Evolutionary conservation across 2,113 vertebrate genomes (phyloP).

Genomic region (Passer domesticus): DNA sequence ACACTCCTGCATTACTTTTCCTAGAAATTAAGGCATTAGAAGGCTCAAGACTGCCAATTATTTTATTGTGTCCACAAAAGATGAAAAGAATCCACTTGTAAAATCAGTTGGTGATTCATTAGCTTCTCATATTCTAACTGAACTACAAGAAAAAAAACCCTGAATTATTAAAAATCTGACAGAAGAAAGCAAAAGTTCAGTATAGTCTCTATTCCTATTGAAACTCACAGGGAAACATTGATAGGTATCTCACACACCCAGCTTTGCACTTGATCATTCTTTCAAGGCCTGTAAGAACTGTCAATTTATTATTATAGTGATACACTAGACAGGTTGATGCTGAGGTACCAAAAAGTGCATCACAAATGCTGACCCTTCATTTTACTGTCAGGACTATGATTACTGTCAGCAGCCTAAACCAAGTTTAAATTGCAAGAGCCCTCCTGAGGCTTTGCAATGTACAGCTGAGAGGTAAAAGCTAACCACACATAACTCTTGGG

Average conservation of each 20-base stretch:
- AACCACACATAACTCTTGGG: accelerated
- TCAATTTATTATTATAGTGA: accelerated
- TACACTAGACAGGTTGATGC: accelerated
- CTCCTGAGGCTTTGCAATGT: not conserved
- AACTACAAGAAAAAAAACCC: not conserved
- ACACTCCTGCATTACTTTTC: not conserved
- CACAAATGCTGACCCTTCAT: accelerated
- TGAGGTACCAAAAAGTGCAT: accelerated
- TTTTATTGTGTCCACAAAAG: not conserved
- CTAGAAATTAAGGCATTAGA: not conserved
- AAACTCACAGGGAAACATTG: not conserved
- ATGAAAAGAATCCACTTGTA: not conserved
- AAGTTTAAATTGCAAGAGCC: not conserved
- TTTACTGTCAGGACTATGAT: not conserved
- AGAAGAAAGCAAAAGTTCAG: not conserved
- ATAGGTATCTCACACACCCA: not conserved
- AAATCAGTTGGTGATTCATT: not conserved
- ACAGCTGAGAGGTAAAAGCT: too few species aligned
- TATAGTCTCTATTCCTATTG: not conserved
- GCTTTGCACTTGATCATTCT: not conserved
- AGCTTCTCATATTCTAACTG: not conserved
- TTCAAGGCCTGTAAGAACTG: not conserved
- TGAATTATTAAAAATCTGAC: not conserved
- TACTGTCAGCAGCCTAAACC: not conserved
- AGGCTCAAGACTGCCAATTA: not conserved